Evolutionary conservation across 2,888 invertebrate genomes (phyloP), one percentile per base, ranked within the genome.

Genomic region (Xanthia icteritia): DNA sequence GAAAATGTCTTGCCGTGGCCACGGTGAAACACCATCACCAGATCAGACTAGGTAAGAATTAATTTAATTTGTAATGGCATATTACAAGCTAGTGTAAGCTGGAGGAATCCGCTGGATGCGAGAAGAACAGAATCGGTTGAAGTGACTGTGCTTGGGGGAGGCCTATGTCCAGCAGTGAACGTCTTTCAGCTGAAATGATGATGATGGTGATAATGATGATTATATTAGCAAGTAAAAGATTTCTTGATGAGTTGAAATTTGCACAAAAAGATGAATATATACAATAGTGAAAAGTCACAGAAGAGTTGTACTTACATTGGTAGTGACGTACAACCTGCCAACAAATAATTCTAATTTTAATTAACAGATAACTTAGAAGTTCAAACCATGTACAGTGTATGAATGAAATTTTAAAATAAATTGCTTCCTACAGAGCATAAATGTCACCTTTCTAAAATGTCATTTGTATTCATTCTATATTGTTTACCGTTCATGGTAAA

Each of bases 1-100:
- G 5, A 99, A 99, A 94, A 93, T 99, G 81, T 97, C 98, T 88
- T 99, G 99, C 93, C 97, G 98, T 86, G 99, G 99, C 0, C 99
- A 99, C 93, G 99, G 98, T 0, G 99, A 99, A 94, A 98, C 99
- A 11, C 99, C 99, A 0, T 98, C 98, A 0, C 90, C 89, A 45
- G 99, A 99, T 72, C 99, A 99, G 93, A 98, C 98, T 0, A 97
- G 93, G 93, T 97, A 90, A 79, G 65, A 20, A 27, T 17, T 2
- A 6, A 31, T 36, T 36, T 1, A 17, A 0, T 15, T 60, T 31
- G 3, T 9, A 36, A 23, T 65, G 11, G 13, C 17, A 31, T 73
- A 54, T 23, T 51, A 51, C 8, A 51, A 51, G 8, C 23, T 51
- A 20, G 20, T 51, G 20, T 20, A 51, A 8, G 20, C 20, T 2